phyloP scores from a whole-genome alignment of 2,113 vertebrate genomes.

The Cynocephalus volans region DNA sequence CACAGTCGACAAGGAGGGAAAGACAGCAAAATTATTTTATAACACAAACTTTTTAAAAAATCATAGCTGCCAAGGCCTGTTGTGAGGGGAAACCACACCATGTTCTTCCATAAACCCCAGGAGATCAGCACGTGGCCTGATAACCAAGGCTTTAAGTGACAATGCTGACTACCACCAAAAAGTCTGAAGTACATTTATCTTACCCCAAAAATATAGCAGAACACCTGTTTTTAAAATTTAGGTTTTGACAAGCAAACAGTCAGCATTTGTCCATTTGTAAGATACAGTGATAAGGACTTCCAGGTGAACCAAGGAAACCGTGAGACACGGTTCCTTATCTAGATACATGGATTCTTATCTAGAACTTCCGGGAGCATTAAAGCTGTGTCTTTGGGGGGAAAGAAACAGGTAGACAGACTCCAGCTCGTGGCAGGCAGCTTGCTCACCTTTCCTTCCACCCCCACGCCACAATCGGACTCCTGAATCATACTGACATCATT shows the following conservation, averaged over 20 bases:
- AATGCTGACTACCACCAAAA: rapidly evolving
- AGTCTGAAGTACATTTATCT: rapidly evolving
- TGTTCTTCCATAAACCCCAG: rapidly evolving
- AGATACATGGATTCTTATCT: not conserved
- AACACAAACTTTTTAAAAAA: not conserved
- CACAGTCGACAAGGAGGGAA: not conserved
- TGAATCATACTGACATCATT: constrained; percentile 99
- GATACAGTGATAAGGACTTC: rapidly evolving
- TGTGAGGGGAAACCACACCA: rapidly evolving
- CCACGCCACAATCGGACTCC: constrained; percentile 98
- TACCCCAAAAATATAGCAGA: not conserved
- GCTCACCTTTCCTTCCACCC: constrained; percentile 99
- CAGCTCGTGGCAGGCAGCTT: rapidly evolving
- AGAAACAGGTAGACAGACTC: too few relatives aligned
- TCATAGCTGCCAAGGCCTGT: too few relatives aligned
- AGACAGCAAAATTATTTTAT: not conserved
- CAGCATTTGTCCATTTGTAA: not conserved
- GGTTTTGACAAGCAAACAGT: not conserved
- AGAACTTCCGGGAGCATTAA: not conserved
- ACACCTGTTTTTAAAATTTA: not conserved
- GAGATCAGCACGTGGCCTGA: rapidly evolving
- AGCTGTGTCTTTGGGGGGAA: too few relatives aligned
- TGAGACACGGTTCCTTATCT: not conserved
- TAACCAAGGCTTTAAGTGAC: rapidly evolving
- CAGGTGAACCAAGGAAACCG: rapidly evolving